Percentiles rank a stretch among this genome's conserved stretches.
These are phyloP conservation scores for Cryptoblepharus egeriae DNA, from an alignment of 2,797 vertebrate genomes.

Conservation along the genomic window DNA sequence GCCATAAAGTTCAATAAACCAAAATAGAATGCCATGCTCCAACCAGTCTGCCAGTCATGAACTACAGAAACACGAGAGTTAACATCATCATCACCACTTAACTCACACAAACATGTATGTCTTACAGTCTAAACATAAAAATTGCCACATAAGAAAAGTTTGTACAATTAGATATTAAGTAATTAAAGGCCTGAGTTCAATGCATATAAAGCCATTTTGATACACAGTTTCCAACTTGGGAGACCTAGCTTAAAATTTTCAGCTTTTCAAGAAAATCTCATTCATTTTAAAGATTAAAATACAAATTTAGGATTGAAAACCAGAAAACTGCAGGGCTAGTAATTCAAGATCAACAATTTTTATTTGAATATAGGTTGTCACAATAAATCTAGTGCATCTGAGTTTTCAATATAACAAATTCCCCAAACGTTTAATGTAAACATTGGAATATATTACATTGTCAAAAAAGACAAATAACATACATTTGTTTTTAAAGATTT, in stretches of 20 bases:
- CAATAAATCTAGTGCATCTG: conserved; percentile 33
- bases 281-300: conserved; percentile 11
- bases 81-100: conserved; percentile 53
- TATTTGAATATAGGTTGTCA: conserved; percentile 27
- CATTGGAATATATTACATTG: conserved; percentile 37
- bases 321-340: conserved; percentile 35
- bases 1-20: conserved; percentile 47
- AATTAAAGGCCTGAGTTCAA: conserved; percentile 71
- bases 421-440: conserved; percentile 42
- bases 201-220: conserved; percentile 50
- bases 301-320: conserved; percentile 48
- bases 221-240: conserved; percentile 60
- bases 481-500: conserved; percentile 17
- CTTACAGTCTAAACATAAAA: conserved; percentile 66
- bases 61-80: conserved; percentile 59
- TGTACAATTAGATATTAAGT: conserved; percentile 65
- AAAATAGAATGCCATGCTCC: conserved; percentile 65
- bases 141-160: conserved; percentile 48
- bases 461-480: conserved; percentile 46
- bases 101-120: conserved; percentile 58
- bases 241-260: conserved; percentile 47
- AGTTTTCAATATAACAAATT: conserved; percentile 43
- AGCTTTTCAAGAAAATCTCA: conserved; percentile 26
- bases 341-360: conserved; percentile 46
- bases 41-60: conserved; percentile 50